Conservation (phyloP, 1,140 invertebrate genomes). For the Lucilia cuprina region DNA sequence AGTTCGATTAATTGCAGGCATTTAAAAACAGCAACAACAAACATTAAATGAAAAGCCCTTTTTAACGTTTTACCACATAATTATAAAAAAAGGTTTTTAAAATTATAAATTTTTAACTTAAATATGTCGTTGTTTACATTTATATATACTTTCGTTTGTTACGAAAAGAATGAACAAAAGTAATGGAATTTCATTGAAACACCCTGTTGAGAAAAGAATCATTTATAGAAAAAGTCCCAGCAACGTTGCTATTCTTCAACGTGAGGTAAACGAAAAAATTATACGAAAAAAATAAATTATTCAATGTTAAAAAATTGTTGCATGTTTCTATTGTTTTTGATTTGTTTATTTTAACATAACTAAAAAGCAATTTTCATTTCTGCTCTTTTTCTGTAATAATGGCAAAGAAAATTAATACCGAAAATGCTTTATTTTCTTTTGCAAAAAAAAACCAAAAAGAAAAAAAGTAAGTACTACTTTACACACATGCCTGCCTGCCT, state of each 20-base stretch:
- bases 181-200: neutral
- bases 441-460: neutral
- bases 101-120: too few relatives aligned
- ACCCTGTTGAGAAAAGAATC: neutral
- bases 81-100: too few relatives aligned
- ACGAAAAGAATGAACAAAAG: neutral
- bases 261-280: neutral
- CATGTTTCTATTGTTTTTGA: neutral
- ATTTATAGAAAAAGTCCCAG: neutral
- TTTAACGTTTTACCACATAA: too few relatives aligned
- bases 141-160: too few relatives aligned
- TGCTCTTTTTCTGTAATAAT: slow-evolving; percentile 9
- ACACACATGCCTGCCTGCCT: slow-evolving; percentile 5
- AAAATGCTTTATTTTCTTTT: neutral
- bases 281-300: neutral
- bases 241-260: slow-evolving; percentile 6
- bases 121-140: too few relatives aligned
- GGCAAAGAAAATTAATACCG: neutral
- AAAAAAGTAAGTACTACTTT: slow-evolving; percentile 1
- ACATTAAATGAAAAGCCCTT: too few relatives aligned
- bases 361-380: slow-evolving; percentile 3
- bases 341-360: neutral
- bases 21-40: too few relatives aligned
- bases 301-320: slow-evolving; percentile 15
- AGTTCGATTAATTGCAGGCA: too few relatives aligned